Evolutionary conservation across 1,140 invertebrate species (phyloP), one percentile per base, ranked within the genome.

Genomic region (Oncopeltus fasciatus): DNA sequence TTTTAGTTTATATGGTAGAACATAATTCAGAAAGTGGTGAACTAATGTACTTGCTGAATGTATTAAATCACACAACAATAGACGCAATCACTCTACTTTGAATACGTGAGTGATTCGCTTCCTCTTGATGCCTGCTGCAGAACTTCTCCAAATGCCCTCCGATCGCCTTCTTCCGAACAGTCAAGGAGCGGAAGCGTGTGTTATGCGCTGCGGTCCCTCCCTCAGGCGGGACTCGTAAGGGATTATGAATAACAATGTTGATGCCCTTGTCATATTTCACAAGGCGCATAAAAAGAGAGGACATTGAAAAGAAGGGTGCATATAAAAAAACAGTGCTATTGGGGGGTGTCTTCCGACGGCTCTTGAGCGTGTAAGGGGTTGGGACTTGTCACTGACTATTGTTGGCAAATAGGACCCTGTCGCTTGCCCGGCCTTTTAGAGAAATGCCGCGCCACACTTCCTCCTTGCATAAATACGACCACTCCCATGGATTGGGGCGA

Each of bases 211-310:
- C 47, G 47, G 47, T 49, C 47, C 24, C 47, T 21, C 47, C 18
- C 21, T 11, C 43, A 44, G 43, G 2, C 11, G 14, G 43, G 21
- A 49, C 2, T 38, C 31, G 5, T 38, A 38, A 8, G n/a, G n/a
- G 31, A 49, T 49, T 49, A 49, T 49, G 47, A 49, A 49, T 49
- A 49, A 49, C 47, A 49, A 49, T 49, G 47, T 49, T 49, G 47
- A 49, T 49, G 47, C 47, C 47, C 47, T 49, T 49, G 47, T 49
- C 47, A 49, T 49, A 49, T 49, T 49, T 49, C 47, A 49, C n/a
- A 20, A 49, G 47, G 12, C n/a, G 21, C 47, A 49, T 49, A 49
- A 49, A 49, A 49, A 49, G 47, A 38, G 31, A 49, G 21, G 47
- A 49, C 47, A 49, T 49, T 49, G 47, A 49, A 49, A 49, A 49